Conservation (phyloP, 2,113 vertebrate genomes). For the Heterotilapia buettikoferi region DNA sequence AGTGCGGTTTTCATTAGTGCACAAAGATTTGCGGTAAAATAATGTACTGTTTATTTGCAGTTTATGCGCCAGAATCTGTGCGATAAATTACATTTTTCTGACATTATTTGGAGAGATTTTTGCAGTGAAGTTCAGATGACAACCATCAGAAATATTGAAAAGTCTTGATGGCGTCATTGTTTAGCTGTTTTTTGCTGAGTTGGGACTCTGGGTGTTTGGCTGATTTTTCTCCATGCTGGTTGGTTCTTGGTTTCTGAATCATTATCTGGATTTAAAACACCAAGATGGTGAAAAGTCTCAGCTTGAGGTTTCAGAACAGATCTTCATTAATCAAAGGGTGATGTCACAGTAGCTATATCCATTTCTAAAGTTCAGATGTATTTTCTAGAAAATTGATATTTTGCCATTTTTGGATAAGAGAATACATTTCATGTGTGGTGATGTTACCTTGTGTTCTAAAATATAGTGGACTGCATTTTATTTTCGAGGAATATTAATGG, state of each 20-base stretch:
- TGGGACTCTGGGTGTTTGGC: neutral
- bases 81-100: neutral
- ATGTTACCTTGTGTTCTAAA: neutral
- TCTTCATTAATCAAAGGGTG: neutral
- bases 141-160: neutral
- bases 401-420: neutral
- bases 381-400: neutral
- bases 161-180: neutral
- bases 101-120: neutral
- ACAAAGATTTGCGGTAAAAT: neutral
- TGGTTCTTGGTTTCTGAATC: neutral
- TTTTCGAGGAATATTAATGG: neutral
- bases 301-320: neutral
- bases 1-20: neutral
- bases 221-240: neutral
- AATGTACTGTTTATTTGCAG: neutral
- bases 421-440: neutral
- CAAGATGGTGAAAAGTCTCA: neutral
- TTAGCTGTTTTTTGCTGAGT: neutral
- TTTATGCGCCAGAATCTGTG: neutral
- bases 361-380: neutral
- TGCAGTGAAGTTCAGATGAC: neutral
- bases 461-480: neutral
- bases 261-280: neutral
- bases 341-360: neutral